These are phyloP conservation scores for Andrena haemorrhoa DNA, from an alignment of 2,888 invertebrate genomes.

Conservation along the genomic window DNA sequence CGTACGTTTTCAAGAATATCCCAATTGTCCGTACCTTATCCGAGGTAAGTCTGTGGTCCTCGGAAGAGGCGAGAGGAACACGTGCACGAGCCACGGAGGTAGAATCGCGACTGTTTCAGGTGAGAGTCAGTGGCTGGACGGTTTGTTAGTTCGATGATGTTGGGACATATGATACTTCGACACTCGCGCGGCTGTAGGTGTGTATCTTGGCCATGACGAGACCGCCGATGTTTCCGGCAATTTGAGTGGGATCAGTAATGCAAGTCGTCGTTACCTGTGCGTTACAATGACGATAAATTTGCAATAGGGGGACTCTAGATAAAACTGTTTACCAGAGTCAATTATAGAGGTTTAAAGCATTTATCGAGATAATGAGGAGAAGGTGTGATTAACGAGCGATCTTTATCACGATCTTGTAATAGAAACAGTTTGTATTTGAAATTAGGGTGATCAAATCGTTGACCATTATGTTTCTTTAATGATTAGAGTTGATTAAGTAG, in stretches of 20 bases:
- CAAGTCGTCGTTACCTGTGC: background rate
- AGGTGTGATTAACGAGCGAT: background rate
- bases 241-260: constrained; percentile 15
- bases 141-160: constrained; percentile 52
- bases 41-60: background rate
- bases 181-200: background rate
- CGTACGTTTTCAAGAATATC: constrained; percentile 10
- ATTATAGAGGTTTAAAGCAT: background rate
- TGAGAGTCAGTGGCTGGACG: constrained; percentile 61
- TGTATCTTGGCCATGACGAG: background rate
- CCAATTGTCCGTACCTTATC: background rate
- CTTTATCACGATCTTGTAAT: background rate
- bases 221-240: constrained; percentile 20
- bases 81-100: constrained; percentile 56
- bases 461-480: too few relatives aligned
- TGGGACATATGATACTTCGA: constrained; percentile 22
- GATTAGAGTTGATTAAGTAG: too few relatives aligned
- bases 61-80: constrained; percentile 17
- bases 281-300: too few relatives aligned
- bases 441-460: too few relatives aligned
- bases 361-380: background rate
- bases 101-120: constrained; percentile 60
- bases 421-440: too few relatives aligned
- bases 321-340: background rate
- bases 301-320: background rate